Conservation (phyloP, 2,113 vertebrate genomes). For the Dipodomys ordii region DNA sequence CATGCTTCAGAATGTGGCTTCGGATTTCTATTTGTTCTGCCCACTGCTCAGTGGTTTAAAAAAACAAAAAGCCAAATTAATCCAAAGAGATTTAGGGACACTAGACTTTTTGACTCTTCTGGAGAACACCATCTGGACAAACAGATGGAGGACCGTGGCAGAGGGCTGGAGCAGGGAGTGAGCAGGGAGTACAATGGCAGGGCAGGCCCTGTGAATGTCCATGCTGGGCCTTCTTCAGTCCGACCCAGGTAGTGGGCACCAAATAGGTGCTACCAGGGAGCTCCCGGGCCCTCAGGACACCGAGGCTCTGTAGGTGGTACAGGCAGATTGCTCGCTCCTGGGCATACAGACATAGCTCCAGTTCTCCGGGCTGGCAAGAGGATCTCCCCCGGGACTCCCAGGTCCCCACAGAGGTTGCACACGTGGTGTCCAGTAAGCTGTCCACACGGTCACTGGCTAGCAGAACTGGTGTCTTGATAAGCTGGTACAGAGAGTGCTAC, state of each 20-base stretch:
- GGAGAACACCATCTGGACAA: constrained; percentile 79
- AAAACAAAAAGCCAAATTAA: constrained; percentile 8
- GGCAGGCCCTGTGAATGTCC: background rate
- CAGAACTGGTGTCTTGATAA: background rate
- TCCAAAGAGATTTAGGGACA: constrained; percentile 67
- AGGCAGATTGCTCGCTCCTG: background rate
- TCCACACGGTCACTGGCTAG: background rate
- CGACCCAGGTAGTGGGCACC: background rate
- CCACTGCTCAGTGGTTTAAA: background rate
- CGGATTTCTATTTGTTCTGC: background rate
- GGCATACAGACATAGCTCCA: background rate
- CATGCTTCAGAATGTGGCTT: constrained; percentile 5
- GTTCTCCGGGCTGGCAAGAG: background rate
- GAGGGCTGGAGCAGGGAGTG: constrained; percentile 61
- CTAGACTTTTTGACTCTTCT: constrained; percentile 66
- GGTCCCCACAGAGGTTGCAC: background rate
- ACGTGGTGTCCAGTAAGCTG: background rate
- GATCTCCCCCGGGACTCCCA: background rate
- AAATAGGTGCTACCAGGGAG: background rate
- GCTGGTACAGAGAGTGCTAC: background rate
- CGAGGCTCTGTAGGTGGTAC: accelerated
- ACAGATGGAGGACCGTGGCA: constrained; percentile 83
- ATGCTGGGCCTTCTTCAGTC: accelerated
- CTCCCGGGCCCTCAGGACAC: background rate
- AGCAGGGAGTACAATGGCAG: background rate